These are phyloP conservation scores for Hippoglossus stenolepis DNA, from an alignment of 2,113 vertebrate species.

Conservation along the genomic window DNA sequence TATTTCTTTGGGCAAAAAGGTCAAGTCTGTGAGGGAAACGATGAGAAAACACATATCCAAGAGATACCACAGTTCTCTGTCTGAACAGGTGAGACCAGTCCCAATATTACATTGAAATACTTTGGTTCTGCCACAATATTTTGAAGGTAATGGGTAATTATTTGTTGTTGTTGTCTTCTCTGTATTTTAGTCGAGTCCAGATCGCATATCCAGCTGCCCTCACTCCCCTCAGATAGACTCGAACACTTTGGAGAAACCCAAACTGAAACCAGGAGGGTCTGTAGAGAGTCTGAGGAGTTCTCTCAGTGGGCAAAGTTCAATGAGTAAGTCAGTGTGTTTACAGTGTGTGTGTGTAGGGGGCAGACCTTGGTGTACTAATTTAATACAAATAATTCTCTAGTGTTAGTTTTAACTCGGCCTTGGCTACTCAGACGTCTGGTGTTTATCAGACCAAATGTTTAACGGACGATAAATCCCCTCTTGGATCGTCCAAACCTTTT, in stretches of 20 bases:
- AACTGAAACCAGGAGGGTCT: conserved; percentile 93
- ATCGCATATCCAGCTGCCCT: conserved; percentile 83
- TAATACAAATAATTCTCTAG: conserved; percentile 10
- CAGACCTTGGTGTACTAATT: not conserved
- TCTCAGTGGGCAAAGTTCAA: conserved; percentile 96
- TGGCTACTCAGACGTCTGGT: conserved; percentile 39
- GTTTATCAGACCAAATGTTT: conserved; percentile 35
- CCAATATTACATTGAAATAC: not conserved
- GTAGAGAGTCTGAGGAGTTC: conserved; percentile 98
- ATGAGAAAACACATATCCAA: conserved; percentile 98
- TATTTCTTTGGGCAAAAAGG: conserved; percentile 95
- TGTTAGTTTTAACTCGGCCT: conserved; percentile 23
- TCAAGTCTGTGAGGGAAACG: conserved; percentile 96
- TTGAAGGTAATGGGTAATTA: not conserved
- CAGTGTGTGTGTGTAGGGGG: not conserved
- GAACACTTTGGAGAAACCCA: conserved; percentile 88
- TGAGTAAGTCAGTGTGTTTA: conserved; percentile 88
- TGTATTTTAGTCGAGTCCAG: conserved; percentile 83
- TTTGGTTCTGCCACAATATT: not conserved
- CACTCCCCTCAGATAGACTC: conserved; percentile 81
- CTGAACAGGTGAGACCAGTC: conserved; percentile 85
- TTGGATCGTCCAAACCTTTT: conserved; percentile 32
- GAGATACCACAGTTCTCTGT: conserved; percentile 88
- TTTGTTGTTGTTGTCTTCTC: not conserved
- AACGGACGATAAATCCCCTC: not conserved